These are phyloP conservation scores for Vidua chalybeata DNA, from an alignment of 2,113 vertebrate genomes.

Conservation along the genomic window DNA sequence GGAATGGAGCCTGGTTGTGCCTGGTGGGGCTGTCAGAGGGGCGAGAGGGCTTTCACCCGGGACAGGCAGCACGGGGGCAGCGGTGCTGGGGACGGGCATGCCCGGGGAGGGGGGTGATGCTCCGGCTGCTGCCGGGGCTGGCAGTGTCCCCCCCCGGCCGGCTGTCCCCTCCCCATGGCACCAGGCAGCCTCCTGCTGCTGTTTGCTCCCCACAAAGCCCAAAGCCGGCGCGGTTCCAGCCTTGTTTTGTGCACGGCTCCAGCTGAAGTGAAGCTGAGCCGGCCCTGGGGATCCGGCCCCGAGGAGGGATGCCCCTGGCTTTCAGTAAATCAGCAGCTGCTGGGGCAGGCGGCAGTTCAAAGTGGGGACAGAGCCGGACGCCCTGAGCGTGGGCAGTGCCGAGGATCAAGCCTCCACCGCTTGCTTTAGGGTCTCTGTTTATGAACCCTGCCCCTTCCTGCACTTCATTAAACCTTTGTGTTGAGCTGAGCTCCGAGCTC, in stretches of 20 bases:
- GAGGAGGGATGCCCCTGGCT: too few species aligned
- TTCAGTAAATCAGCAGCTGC: rapidly evolving
- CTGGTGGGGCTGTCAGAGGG: not conserved
- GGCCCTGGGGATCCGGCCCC: not conserved
- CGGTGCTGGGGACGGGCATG: too few species aligned
- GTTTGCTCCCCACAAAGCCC: not conserved
- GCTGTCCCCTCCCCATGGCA: too few species aligned
- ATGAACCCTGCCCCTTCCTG: not conserved
- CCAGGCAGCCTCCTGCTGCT: not conserved
- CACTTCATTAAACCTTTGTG: not conserved
- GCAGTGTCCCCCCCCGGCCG: not conserved
- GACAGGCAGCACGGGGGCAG: too few species aligned
- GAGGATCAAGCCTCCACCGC: not conserved
- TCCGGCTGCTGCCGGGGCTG: too few species aligned
- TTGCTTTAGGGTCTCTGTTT: not conserved
- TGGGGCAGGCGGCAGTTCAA: not conserved
- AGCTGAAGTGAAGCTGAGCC: rapidly evolving
- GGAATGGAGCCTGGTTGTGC: not conserved
- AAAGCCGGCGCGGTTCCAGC: rapidly evolving
- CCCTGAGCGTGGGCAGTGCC: not conserved
- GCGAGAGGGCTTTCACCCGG: not conserved
- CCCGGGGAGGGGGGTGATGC: too few species aligned
- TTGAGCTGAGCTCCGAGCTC: not conserved
- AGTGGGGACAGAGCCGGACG: not conserved
- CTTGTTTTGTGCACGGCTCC: not conserved